A percentile compares a stretch with the other conserved stretches of the same genome.
phyloP scores from a whole-genome alignment of 2,113 vertebrate genomes.

The Dromaius novaehollandiae region DNA sequence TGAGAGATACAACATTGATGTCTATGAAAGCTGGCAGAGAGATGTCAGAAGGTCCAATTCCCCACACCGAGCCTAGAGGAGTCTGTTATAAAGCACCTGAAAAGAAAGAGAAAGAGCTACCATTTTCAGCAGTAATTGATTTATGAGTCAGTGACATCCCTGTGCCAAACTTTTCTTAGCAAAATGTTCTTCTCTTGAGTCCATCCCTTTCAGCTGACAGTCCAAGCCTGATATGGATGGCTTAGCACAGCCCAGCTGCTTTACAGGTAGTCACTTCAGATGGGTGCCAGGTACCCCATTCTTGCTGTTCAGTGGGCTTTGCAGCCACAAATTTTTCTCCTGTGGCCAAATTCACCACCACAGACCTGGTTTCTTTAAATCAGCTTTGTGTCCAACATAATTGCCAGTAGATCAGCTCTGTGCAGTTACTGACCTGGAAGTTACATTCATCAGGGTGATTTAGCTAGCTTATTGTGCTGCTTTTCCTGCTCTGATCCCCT shows the following conservation, averaged over 20 bases:
- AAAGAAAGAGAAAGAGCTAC: neutral
- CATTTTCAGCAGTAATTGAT: neutral
- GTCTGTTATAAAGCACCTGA: neutral
- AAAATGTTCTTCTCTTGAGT: neutral
- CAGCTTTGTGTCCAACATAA: neutral
- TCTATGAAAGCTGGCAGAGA: neutral
- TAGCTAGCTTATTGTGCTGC: neutral
- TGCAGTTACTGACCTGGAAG: neutral
- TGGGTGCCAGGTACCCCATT: neutral
- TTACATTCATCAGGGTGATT: neutral
- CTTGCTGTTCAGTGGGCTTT: neutral
- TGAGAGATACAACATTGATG: neutral
- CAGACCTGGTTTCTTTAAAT: neutral
- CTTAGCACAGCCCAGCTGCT: neutral
- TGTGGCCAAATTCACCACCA: neutral
- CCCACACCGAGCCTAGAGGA: neutral
- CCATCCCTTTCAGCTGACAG: neutral
- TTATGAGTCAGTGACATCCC: neutral
- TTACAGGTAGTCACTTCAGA: neutral
- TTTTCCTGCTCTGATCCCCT: constrained; percentile 15
- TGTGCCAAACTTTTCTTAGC: neutral
- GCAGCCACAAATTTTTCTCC: neutral
- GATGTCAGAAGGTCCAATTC: neutral
- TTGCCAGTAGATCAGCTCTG: neutral
- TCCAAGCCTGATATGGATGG: neutral